Evolutionary conservation across 2,797 vertebrate genomes (phyloP), one percentile per base, ranked within the genome.

Genomic region (Philypnodon macrostomus): DNA sequence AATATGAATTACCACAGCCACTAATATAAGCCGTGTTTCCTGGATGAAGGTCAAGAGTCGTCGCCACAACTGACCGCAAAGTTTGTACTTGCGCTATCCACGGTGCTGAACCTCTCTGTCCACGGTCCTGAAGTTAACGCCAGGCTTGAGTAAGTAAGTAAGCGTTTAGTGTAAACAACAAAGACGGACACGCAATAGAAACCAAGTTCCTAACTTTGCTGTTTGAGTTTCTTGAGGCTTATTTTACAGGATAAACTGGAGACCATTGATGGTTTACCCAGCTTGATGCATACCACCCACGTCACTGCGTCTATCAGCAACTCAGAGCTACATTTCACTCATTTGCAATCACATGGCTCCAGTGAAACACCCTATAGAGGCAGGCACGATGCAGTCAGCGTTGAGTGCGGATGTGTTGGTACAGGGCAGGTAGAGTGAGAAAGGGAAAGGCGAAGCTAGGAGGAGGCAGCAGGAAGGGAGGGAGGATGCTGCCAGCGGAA

Each of bases 401-500:
- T 83, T 80, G 73, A 78, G 82, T 71, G 80, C 75, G 77, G 80
- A 81, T 86, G 79, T 84, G 79, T 78, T 77, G 82, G 75, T 67
- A 77, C 56, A 81, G 71, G 84, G 83, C 83, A 91, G 89, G 85
- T 86, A 79, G 77, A 77, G 78, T 17, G 78, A 77, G 83, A 47
- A 54, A 50, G 53, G 47, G 74, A 68, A 63, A 33, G 44, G 45
- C 45, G 31, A 47, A 58, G 74, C 27, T 67, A 72, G 78, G 44
- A 48, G 77, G 16, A 58, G 10, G 66, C 16, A 58, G 12, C 65
- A 40, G 67, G 39, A 77, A 63, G 77, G 42, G 86, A 87, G 84
- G 84, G 84, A 86, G 84, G 87, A 86, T 88, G 89, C 85, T 89
- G 88, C 86, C 88, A 89, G 89, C 86, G 87, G 89, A 91, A 92